Base-by-base conservation (phyloP, 2,888 invertebrate genomes). In the Corbicula japonica region DNA sequence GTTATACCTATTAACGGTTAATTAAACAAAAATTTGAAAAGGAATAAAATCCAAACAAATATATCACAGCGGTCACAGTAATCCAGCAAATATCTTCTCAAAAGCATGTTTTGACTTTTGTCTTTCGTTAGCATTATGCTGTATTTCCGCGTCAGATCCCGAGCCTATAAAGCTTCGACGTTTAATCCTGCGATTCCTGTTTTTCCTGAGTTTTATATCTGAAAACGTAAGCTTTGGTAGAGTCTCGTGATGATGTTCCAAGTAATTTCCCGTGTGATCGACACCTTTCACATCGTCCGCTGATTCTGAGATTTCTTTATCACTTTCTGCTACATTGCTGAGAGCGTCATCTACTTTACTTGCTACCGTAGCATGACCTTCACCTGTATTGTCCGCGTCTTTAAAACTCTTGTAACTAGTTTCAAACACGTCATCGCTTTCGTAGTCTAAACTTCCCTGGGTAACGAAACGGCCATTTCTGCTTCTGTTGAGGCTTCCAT, bases 11-110 rank as follows among this genome's bases (percentile, higher is more conserved):
- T n/a, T n/a, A n/a, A n/a, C n/a, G n/a, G n/a, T n/a, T n/a, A n/a
- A n/a, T n/a, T n/a, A n/a, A n/a, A n/a, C n/a, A n/a, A n/a, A n/a
- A n/a, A n/a, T n/a, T n/a, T n/a, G n/a, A n/a, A n/a, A n/a, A n/a
- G n/a, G n/a, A n/a, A n/a, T n/a, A n/a, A n/a, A n/a, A n/a, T n/a
- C n/a, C n/a, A n/a, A n/a, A n/a, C n/a, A n/a, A n/a, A n/a, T n/a
- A n/a, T n/a, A n/a, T n/a, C n/a, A n/a, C n/a, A n/a, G n/a, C n/a
- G n/a, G n/a, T 72, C 52, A 72, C 8, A 72, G 15, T 52, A 72
- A 54, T 12, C 62, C 71, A 32, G 35, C 62, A 32, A 72, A 72
- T 52, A 72, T 72, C 35, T 72, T 72, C 50, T 72, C 71, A 28
- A 72, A 72, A 2, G 71, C 71, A 38, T 62, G 61, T 61, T 61